Evolutionary conservation across 2,797 vertebrate species (phyloP).

Genomic region (Phylloscopus collybita): DNA sequence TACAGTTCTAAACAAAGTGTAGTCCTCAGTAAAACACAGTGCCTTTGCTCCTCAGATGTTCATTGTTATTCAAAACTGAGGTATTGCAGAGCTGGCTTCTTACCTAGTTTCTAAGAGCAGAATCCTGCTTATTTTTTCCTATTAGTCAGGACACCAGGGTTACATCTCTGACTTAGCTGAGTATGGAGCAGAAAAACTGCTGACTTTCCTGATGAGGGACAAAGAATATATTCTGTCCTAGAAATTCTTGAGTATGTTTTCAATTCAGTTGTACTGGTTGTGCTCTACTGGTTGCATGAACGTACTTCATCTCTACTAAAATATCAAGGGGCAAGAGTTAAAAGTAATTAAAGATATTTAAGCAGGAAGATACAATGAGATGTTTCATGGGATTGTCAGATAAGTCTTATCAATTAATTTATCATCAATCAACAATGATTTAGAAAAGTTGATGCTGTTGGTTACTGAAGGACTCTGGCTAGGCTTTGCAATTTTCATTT

Average conservation of each 20-base stretch:
- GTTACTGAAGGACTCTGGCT: not conserved
- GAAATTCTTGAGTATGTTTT: not conserved
- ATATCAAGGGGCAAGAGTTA: not conserved
- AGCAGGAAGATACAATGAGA: not conserved
- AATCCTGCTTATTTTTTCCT: not conserved
- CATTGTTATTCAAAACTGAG: not conserved
- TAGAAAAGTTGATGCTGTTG: not conserved
- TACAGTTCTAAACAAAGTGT: not conserved
- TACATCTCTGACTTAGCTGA: not conserved
- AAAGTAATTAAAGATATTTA: not conserved
- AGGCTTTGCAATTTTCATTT: not conserved
- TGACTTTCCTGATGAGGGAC: not conserved
- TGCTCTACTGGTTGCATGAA: not conserved
- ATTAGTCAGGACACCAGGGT: not conserved
- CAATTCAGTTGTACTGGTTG: not conserved
- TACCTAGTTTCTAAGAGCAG: not conserved
- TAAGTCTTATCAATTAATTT: not conserved
- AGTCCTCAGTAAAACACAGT: not conserved
- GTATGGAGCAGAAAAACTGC: not conserved
- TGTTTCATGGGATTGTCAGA: not conserved
- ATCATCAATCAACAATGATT: not conserved
- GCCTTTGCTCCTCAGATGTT: not conserved
- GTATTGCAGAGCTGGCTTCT: fast-evolving
- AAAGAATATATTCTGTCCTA: not conserved
- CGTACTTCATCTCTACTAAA: not conserved